phyloP scores from a whole-genome alignment of 2,797 vertebrate genomes.

The Manis pentadactyla region DNA sequence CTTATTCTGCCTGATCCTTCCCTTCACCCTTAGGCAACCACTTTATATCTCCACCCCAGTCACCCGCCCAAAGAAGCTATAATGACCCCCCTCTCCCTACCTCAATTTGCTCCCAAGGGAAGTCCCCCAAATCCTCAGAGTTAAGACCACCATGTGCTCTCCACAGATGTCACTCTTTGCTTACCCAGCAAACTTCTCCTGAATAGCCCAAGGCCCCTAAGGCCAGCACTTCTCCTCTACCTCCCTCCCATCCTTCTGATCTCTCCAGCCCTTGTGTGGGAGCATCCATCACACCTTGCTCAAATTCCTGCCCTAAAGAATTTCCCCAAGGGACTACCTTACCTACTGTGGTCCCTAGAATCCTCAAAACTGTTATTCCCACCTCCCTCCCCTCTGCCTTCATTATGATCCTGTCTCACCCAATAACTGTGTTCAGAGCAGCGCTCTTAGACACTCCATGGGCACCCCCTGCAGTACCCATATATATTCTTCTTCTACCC shows the following conservation, averaged over 20 bases:
- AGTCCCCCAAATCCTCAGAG: slow-evolving; percentile 40
- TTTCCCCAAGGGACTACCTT: background rate
- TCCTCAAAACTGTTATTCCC: slow-evolving; percentile 52
- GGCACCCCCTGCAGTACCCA: slow-evolving; percentile 53
- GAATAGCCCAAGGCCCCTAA: background rate
- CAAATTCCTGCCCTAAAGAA: slow-evolving; percentile 61
- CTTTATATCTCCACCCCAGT: slow-evolving; percentile 32
- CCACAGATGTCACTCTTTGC: slow-evolving; percentile 38
- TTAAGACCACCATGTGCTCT: background rate
- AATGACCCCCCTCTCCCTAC: slow-evolving; percentile 53
- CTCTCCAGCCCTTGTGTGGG: background rate
- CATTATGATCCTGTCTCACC: slow-evolving; percentile 45
- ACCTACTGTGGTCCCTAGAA: slow-evolving; percentile 4
- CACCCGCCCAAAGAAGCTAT: slow-evolving; percentile 40
- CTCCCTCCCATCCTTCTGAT: background rate
- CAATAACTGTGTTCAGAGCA: slow-evolving; percentile 42
- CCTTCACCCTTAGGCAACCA: slow-evolving; percentile 37
- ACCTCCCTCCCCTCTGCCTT: slow-evolving; percentile 36
- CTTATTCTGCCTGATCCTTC: background rate
- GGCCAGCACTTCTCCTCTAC: background rate
- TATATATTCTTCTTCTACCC: slow-evolving; percentile 46
- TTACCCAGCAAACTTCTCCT: background rate
- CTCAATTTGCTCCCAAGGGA: slow-evolving; percentile 12
- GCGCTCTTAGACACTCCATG: background rate
- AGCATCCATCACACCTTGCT: slow-evolving; percentile 54